Percentiles rank a stretch among this genome's conserved stretches.
Evolutionary conservation across 2,888 invertebrate genomes (phyloP).

Genomic region (Torymus texanus): DNA sequence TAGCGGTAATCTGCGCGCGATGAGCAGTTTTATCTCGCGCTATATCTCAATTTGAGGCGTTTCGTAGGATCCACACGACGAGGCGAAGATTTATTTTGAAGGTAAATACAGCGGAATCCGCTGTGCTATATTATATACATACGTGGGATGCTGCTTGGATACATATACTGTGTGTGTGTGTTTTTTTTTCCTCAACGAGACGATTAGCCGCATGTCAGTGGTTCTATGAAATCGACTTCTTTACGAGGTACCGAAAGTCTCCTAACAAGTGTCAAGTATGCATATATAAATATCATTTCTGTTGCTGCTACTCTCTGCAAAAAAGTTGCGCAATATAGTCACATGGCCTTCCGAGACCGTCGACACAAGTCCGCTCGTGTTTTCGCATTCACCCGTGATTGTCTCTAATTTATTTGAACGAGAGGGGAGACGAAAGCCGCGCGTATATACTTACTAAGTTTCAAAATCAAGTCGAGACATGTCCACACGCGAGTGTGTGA

Average conservation of each 20-base stretch:
- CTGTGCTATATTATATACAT: slow-evolving; percentile 7
- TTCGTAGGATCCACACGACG: slow-evolving; percentile 36
- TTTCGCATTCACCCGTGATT: no score
- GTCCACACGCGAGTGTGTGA: neutral
- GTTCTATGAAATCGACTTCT: neutral
- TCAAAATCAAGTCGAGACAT: neutral
- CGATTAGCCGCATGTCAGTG: neutral
- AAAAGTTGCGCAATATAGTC: no score
- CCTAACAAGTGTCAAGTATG: no score
- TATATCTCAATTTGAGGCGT: slow-evolving; percentile 47
- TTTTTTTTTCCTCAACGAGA: no score
- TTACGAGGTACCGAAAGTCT: neutral
- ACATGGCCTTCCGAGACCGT: no score
- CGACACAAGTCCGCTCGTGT: no score
- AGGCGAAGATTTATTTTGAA: slow-evolving; percentile 51
- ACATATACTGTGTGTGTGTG: no score
- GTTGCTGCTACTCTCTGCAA: neutral
- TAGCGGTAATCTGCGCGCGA: slow-evolving; percentile 9
- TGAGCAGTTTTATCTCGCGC: slow-evolving; percentile 43
- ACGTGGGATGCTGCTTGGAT: slow-evolving; percentile 27
- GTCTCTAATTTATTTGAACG: no score
- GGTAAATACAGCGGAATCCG: slow-evolving; percentile 28
- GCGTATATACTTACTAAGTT: no score
- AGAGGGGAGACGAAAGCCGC: no score
- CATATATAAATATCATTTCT: no score